Percentiles rank a stretch among this genome's conserved stretches.
These are phyloP conservation scores for Atethmia centrago DNA, from an alignment of 2,888 invertebrate species.

Conservation along the genomic window DNA sequence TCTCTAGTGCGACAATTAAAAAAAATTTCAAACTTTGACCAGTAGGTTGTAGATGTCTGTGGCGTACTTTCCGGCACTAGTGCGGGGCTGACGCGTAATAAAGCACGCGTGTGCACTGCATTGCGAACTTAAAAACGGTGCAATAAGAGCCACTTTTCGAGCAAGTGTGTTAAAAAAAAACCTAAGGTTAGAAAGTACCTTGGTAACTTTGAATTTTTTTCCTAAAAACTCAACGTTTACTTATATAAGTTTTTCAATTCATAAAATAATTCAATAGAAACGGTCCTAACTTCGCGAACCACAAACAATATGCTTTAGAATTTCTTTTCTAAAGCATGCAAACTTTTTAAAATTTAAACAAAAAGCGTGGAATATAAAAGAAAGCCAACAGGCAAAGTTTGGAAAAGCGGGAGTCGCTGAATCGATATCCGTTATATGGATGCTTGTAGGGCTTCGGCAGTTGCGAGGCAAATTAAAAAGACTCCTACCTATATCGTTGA, in stretches of 20 bases:
- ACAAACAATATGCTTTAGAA: conserved; percentile 41
- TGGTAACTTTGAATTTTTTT: not conserved
- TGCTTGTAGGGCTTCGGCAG: conserved; percentile 75
- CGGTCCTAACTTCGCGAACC: conserved; percentile 23
- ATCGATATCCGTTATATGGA: conserved; percentile 78
- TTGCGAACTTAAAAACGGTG: not conserved
- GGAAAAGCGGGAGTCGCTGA: conserved; percentile 69
- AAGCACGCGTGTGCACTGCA: too few species aligned
- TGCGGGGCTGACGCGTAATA: too few species aligned
- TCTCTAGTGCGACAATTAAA: too few species aligned
- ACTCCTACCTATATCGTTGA: conserved; percentile 63
- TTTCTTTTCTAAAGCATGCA: conserved; percentile 8
- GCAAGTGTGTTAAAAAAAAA: not conserved
- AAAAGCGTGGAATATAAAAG: conserved; percentile 33
- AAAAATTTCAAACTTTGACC: too few species aligned
- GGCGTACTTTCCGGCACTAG: not conserved
- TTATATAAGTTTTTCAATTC: conserved; percentile 5
- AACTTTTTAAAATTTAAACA: conserved; percentile 35
- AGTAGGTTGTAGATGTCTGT: not conserved
- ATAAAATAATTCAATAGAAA: conserved; percentile 34
- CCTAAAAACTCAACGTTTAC: not conserved
- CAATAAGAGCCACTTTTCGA: not conserved
- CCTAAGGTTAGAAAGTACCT: not conserved
- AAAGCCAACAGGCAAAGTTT: conserved; percentile 67
- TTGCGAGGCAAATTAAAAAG: conserved; percentile 82